Percentiles rank a stretch among this genome's conserved stretches.
These are phyloP conservation scores for Gymnorhina tibicen DNA, from an alignment of 2,113 vertebrate species.

Conservation along the genomic window DNA sequence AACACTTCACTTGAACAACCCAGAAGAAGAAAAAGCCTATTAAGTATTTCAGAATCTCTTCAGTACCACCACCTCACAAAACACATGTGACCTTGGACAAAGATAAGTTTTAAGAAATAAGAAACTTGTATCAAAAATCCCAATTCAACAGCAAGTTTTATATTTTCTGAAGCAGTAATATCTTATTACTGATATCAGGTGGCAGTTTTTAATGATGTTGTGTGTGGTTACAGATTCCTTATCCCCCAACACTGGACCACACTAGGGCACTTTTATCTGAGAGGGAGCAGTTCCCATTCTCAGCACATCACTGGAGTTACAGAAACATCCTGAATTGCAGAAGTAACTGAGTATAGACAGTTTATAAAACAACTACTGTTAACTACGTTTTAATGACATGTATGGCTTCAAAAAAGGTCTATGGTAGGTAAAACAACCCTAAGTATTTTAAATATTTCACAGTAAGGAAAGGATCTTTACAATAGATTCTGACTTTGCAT, in stretches of 20 bases:
- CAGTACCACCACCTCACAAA: not conserved
- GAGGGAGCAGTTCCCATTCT: not conserved
- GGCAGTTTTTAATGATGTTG: not conserved
- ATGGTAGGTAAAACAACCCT: not conserved
- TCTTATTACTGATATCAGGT: not conserved
- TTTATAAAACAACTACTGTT: not conserved
- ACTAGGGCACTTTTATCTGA: not conserved
- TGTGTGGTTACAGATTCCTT: not conserved
- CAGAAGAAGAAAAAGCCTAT: not conserved
- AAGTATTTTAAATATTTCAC: not conserved
- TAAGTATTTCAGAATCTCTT: not conserved
- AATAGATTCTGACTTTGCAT: not conserved
- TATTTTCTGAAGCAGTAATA: not conserved
- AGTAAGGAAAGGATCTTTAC: not conserved
- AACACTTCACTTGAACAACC: not conserved
- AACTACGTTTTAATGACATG: not conserved
- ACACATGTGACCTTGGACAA: not conserved
- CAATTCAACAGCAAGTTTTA: not conserved
- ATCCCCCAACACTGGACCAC: not conserved
- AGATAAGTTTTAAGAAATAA: not conserved
- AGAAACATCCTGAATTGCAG: not conserved
- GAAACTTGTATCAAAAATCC: not conserved
- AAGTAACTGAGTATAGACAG: not conserved
- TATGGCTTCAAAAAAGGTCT: not conserved
- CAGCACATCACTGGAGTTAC: not conserved